Percentiles rank a stretch among this genome's conserved stretches.
These are phyloP conservation scores for Acanthurus leucopareius DNA, from an alignment of 2,797 vertebrate species.

Conservation along the genomic window DNA sequence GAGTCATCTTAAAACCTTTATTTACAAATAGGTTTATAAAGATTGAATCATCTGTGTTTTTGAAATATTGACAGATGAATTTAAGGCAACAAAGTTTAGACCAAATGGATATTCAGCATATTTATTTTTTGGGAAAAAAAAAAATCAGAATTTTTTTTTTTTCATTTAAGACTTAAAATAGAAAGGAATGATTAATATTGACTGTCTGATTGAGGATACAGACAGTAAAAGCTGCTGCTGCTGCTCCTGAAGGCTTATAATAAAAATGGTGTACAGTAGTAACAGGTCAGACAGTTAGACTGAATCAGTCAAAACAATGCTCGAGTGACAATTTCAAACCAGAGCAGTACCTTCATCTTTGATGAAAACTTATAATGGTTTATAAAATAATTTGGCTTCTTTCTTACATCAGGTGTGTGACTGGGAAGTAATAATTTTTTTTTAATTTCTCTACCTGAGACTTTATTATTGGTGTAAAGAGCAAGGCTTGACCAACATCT, in stretches of 20 bases:
- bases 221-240: neutral
- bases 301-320: neutral
- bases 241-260: neutral
- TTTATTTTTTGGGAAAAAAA: slow-evolving; percentile 33
- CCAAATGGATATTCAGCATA: slow-evolving; percentile 47
- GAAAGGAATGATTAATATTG: slow-evolving; percentile 6
- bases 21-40: slow-evolving; percentile 47
- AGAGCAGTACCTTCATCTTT: neutral
- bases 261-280: neutral
- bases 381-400: neutral
- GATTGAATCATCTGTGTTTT: slow-evolving; percentile 53
- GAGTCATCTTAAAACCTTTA: slow-evolving; percentile 55
- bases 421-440: neutral
- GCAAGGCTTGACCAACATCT: neutral
- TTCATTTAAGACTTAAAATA: neutral
- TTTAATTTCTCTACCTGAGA: neutral
- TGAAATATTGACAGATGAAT: slow-evolving; percentile 64
- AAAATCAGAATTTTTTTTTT: neutral
- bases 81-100: slow-evolving; percentile 59
- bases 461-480: too few species aligned
- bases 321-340: neutral
- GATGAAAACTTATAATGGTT: too few species aligned
- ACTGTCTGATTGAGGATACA: slow-evolving; percentile 1
- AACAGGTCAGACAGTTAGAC: neutral
- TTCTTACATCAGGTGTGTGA: neutral